A percentile compares a stretch with the other conserved stretches of the same genome.
Evolutionary conservation across 2,888 invertebrate species (phyloP).

Genomic region (Hoplodrina blanda): DNA sequence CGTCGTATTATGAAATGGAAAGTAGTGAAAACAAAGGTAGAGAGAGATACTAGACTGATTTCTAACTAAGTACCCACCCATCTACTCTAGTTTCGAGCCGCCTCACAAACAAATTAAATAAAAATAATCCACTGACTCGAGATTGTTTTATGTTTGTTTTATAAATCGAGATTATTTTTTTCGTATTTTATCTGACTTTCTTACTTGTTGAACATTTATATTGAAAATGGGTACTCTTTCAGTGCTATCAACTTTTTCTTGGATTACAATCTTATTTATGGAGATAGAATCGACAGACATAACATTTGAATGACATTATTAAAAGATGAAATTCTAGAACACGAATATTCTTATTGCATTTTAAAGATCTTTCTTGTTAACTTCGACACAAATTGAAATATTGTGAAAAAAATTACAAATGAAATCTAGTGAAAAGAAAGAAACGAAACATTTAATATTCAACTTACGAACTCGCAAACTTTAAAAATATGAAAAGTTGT

Average conservation of each 20-base stretch:
- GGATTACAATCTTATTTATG: constrained; percentile 16
- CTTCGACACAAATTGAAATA: constrained; percentile 24
- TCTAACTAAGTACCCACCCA: constrained; percentile 37
- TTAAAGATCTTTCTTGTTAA: constrained; percentile 11
- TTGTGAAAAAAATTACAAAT: constrained; percentile 48
- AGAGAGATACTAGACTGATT: constrained; percentile 39
- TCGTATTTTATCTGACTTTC: constrained; percentile 18
- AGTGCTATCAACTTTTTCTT: not conserved
- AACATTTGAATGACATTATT: constrained; percentile 5
- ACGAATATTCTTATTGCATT: constrained; percentile 16
- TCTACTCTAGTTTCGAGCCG: constrained; percentile 33
- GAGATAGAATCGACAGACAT: constrained; percentile 9
- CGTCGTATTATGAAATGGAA: constrained; percentile 44
- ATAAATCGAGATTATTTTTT: constrained; percentile 22
- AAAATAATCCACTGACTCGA: constrained; percentile 34
- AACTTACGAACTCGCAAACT: constrained; percentile 66
- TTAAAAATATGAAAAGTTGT: constrained; percentile 67
- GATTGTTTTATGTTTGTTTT: constrained; percentile 35
- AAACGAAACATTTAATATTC: constrained; percentile 74
- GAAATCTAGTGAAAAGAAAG: constrained; percentile 50
- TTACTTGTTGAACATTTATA: constrained; percentile 30
- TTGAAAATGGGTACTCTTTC: constrained; percentile 6
- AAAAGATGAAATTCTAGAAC: constrained; percentile 15
- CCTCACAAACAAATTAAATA: constrained; percentile 46
- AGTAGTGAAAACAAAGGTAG: constrained; percentile 45